Conservation (phyloP, 1,140 invertebrate species). For the Lordiphosa clarofinis region DNA sequence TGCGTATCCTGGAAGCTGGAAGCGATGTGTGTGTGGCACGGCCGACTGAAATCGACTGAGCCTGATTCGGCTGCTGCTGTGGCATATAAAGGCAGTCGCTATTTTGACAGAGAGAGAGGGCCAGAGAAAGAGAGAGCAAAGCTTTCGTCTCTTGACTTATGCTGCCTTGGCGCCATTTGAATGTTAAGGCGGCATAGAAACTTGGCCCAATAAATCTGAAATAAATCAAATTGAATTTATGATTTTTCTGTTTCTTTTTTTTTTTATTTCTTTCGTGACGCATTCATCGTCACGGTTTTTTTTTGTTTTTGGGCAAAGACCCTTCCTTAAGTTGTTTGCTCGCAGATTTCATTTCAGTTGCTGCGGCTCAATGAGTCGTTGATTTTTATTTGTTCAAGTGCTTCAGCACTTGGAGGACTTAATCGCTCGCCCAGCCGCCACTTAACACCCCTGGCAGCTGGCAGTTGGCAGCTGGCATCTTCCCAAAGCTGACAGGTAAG, state of each 20-base stretch:
- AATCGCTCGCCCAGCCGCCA: slow-evolving; percentile 35
- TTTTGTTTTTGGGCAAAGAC: not conserved
- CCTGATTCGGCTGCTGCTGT: slow-evolving; percentile 27
- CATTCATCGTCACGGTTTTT: not conserved
- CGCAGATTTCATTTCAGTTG: slow-evolving; percentile 46
- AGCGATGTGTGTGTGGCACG: slow-evolving; percentile 56
- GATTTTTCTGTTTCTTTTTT: slow-evolving; percentile 46
- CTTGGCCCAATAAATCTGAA: slow-evolving; percentile 54
- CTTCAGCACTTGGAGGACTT: slow-evolving; percentile 20
- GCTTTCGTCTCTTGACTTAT: slow-evolving; percentile 31
- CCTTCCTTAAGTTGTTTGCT: slow-evolving; percentile 43
- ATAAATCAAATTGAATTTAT: slow-evolving; percentile 77
- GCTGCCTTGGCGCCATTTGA: slow-evolving; percentile 23
- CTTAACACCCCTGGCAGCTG: slow-evolving; percentile 28
- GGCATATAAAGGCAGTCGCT: slow-evolving; percentile 38
- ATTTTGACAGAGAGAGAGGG: slow-evolving; percentile 8
- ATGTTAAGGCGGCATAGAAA: slow-evolving; percentile 15
- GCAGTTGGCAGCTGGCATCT: slow-evolving; percentile 31
- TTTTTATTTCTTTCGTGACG: slow-evolving; percentile 5
- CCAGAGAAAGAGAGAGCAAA: slow-evolving; percentile 27
- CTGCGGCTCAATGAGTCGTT: slow-evolving; percentile 42
- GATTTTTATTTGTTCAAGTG: slow-evolving; percentile 45
- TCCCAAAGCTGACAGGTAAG: slow-evolving; percentile 22
- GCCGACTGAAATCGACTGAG: slow-evolving; percentile 79
- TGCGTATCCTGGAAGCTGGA: slow-evolving; percentile 8